Base-by-base conservation (phyloP, 2,113 vertebrate species). In the Pipra filicauda region DNA sequence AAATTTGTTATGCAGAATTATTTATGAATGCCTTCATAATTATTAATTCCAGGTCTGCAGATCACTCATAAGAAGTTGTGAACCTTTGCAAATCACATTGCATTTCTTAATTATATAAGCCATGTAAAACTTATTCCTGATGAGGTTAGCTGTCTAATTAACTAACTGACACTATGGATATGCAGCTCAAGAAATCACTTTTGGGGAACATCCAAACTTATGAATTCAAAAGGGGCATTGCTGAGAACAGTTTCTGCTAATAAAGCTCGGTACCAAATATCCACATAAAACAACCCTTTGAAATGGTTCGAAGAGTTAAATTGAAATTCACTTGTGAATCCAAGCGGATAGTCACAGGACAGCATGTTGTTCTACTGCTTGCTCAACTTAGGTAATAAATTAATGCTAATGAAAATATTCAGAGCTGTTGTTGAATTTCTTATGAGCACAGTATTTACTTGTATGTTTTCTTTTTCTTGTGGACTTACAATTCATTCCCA, bases 311-410 rank as follows among this genome's bases (percentile, higher is more conserved):
- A 79, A 91, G 80, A 89, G 74, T 84, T 92, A 96, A 95, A 87
- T 5, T 58, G 31, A 85, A 95, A 96, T 75, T 89, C 43, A 59
- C 18, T 86, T 57, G 67, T 26, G 65, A 89, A 95, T 88, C 44
- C 61, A 91, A 80, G 67, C 0, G 0, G 70, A 93, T 94, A 95
- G 93, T 94, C 73, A 81, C 62, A 96, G 64, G 88, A 82, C 88
- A 94, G 58, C 52, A 78, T 43, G 5, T 3, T 88, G 88, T 93
- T 88, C 74, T 71, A 84, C 58, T 77, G 88, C 69, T 95, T 92
- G 67, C 88, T 93, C 92, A 91, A 88, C 44, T 91, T 75, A 84
- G 91, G 78, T 66, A 43, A 93, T 91, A 97, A 97, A 97, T 94
- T 93, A 95, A 91, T 90, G 93, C 83, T 94, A 93, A 96, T 2